Evolutionary conservation across 2,888 invertebrate species (phyloP), one percentile per base, ranked within the genome.

Genomic region (Tryphoninae sp.): DNA sequence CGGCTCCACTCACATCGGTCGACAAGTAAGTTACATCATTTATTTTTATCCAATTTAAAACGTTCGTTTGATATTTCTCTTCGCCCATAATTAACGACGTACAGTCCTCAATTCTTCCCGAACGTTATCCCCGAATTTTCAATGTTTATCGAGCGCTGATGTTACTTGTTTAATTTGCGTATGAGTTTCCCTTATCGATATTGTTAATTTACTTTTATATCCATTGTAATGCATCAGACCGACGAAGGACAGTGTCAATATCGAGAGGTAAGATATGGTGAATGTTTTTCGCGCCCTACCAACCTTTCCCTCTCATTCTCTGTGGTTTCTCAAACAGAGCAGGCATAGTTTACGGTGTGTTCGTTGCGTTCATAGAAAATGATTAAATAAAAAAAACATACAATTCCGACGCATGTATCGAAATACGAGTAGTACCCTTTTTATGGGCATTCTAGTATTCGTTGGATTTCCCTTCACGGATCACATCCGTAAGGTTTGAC

Each of bases 1-100:
- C 91, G 22, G 90, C 93, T 45, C 94, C 94, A 53, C 91, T 95
- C 16, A 94, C 94, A 0, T 94, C 94, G 49, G 91, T 95, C 53
- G 95, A 95, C 86, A 94, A 93, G 94, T 93, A 90, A 72, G 88
- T 84, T 23, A 61, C 33, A 45, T 9, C n/a, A 64, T 8, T 40
- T 61, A 11, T 51, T 73, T 76, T 68, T n/a, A 42, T 8, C 40
- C n/a, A 58, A 33, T 59, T 42, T 6, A 16, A 16, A 68, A 51
- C 13, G 49, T 67, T 49, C 11, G 13, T 16, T 6, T 55, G 22
- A 59, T 49, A 22, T 62, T 67, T 59, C 16, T 65, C 7, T 42
- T 19, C n/a, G 16, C 65, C n/a, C 53, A 53, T 26, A 65, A 62
- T 55, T 53, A 71, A 68, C 26, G 64, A 75, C 64, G 13, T 69